Evolutionary conservation across 2,888 invertebrate genomes (phyloP), one percentile per base, ranked within the genome.

Genomic region (Plebejus anna): DNA sequence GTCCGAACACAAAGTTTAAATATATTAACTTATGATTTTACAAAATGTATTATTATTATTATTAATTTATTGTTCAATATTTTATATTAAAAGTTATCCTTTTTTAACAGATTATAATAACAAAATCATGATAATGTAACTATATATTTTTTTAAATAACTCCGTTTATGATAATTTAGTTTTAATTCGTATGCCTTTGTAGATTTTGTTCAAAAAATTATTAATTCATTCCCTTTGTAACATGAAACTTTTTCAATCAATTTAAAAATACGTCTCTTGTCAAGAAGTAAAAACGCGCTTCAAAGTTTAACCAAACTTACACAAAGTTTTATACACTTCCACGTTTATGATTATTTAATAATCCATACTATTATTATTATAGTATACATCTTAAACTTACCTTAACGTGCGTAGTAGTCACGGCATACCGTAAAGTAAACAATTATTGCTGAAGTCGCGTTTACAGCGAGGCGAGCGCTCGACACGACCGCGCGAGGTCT

Each of bases 401-500:
- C 66, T 66, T 66, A 4, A 36, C 4, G 11, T 1, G n/a, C 28
- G 28, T 16, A 5, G 66, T 36, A 32, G 13, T 66, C 32, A 32
- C 66, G 66, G 32, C 66, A 66, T 66, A 16, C 32, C 66, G 66
- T 66, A 36, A 61, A 61, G 9, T 59, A 57, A 59, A 59, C 59
- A 32, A 66, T 66, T 66, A 66, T 13, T 66, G 66, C 32, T 16
- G 13, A 36, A 13, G 1, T 66, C 32, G 59, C 59, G 59, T 32
- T 16, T 88, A 79, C 79, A 82, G 82, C 77, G 51, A 78, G 79
- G 77, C 79, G 84, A 85, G 86, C 82, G 81, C 80, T 83, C 82
- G 79, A 81, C 80, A 81, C 86, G 89, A 83, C 82, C 84, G 85
- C 88, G 87, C 89, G 88, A 82, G 83, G 84, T 87, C 84, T 81